Base-by-base conservation (phyloP, 2,797 vertebrate species). In the Microchirus variegatus region DNA sequence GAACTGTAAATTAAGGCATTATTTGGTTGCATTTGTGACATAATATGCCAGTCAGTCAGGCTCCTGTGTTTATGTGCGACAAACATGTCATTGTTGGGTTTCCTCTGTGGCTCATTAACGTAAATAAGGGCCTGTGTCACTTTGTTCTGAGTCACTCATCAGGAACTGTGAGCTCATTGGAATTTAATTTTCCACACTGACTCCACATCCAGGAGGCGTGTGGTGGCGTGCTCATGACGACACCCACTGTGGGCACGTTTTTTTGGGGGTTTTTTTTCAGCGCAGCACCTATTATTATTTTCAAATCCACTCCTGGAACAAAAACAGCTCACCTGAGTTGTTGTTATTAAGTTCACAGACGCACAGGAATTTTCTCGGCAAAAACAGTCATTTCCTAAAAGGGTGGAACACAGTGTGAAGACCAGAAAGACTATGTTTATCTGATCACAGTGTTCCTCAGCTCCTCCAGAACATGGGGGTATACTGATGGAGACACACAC, bases 141-240 rank as follows among this genome's bases (percentile, higher is more conserved):
- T 77, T 59, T 73, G 62, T 40, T 74, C 55, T 60, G 49, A 78
- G 40, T 82, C 55, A 63, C 53, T 59, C 59, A 0, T 63, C 73
- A 53, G 77, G 60, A 70, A 59, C 64, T 57, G 52, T 68, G 73
- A 82, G 68, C 72, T 87, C 76, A 78, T n/a, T 19, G 79, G 69
- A 76, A 73, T 80, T 54, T 59, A 11, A 10, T 70, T 62, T 76
- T 63, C 64, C 52, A 22, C 45, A 52, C 64, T 16, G 49, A 10
- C 57, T 79, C 40, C 57, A 36, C 2, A 13, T 70, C 59, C 55
- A 50, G 41, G 49, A 61, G 67, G 26, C 81, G 8, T 84, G 87
- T 70, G 63, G 40, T n/a, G 43, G 56, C 84, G 19, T 67, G 80
- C 52, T 73, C 2, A 9, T 56, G 35, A 59, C 57, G 77, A 70